Evolutionary conservation across 2,113 vertebrate species (phyloP).

Genomic region (Ceyx cyanopectus): DNA sequence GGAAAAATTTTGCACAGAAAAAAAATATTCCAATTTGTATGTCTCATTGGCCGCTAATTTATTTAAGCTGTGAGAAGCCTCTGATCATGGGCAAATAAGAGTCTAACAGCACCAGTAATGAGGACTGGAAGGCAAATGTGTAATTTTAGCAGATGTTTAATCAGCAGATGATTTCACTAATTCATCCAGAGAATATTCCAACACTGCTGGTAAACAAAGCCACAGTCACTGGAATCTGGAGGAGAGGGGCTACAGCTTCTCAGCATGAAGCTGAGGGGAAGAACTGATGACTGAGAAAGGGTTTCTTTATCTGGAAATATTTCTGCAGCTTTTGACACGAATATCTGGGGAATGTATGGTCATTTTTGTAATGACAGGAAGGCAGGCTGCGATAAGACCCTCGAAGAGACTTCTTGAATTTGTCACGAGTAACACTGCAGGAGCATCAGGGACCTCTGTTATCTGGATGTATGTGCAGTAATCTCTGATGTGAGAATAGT

Average conservation of each 20-base stretch:
- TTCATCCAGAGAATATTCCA: neutral
- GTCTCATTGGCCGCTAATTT: slow-evolving; percentile 51
- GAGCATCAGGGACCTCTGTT: slow-evolving; percentile 7
- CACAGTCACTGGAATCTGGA: rapidly evolving
- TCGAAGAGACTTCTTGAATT: slow-evolving; percentile 65
- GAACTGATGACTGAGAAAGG: neutral
- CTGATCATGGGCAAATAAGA: slow-evolving; percentile 43
- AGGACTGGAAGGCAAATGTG: slow-evolving; percentile 29
- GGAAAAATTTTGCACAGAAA: slow-evolving; percentile 5
- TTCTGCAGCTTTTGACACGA: slow-evolving; percentile 29
- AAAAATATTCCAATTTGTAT: slow-evolving; percentile 5
- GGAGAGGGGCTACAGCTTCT: neutral
- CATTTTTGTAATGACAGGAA: slow-evolving; percentile 42
- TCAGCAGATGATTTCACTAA: neutral
- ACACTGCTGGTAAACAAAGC: neutral
- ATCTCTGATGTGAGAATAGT: slow-evolving; percentile 20
- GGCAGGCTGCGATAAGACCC: slow-evolving; percentile 52
- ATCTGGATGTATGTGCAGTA: slow-evolving; percentile 26
- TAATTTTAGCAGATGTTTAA: slow-evolving; percentile 15
- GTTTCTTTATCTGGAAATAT: slow-evolving; percentile 54
- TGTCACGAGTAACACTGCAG: slow-evolving; percentile 44
- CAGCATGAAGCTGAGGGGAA: neutral
- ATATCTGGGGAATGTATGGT: slow-evolving; percentile 61
- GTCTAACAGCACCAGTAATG: slow-evolving; percentile 16
- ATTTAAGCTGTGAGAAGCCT: slow-evolving; percentile 49